phyloP scores from a whole-genome alignment of 2,888 invertebrate species.

The Clunio marinus region DNA sequence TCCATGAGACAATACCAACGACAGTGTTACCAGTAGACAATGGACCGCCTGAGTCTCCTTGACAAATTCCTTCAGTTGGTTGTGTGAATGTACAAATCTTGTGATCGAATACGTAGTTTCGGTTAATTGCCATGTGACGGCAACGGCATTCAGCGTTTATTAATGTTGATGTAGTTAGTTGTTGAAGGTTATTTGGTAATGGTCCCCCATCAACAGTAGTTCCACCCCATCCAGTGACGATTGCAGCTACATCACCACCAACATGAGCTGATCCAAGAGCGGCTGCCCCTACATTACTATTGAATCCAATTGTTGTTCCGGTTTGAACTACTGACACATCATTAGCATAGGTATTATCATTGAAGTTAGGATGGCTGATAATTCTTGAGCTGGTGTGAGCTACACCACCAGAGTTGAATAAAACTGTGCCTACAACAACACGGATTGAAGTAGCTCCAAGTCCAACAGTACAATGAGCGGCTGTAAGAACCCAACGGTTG shows the following conservation, averaged over 20 bases:
- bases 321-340: constrained; percentile 21
- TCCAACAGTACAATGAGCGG: constrained; percentile 43
- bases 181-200: constrained; percentile 19
- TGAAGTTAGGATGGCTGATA: constrained; percentile 39
- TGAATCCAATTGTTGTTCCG: constrained; percentile 13
- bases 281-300: constrained; percentile 18
- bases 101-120: background rate
- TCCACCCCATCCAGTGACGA: constrained; percentile 28
- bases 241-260: constrained; percentile 27
- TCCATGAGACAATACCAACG: constrained; percentile 34
- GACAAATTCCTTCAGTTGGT: constrained; percentile 30
- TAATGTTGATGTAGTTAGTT: background rate
- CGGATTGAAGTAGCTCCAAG: constrained; percentile 31
- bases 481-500: constrained; percentile 42
- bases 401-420: background rate
- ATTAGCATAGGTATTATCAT: background rate
- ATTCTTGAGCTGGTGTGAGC: constrained; percentile 23
- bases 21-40: background rate
- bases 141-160: constrained; percentile 33
- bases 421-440: constrained; percentile 28
- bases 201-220: background rate
- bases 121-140: background rate
- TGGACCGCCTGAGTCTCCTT: constrained; percentile 33
- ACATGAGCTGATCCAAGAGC: background rate
- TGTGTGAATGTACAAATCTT: constrained; percentile 30